These are phyloP conservation scores for Campopleginae sp. DNA, from an alignment of 2,888 invertebrate species.

Conservation along the genomic window DNA sequence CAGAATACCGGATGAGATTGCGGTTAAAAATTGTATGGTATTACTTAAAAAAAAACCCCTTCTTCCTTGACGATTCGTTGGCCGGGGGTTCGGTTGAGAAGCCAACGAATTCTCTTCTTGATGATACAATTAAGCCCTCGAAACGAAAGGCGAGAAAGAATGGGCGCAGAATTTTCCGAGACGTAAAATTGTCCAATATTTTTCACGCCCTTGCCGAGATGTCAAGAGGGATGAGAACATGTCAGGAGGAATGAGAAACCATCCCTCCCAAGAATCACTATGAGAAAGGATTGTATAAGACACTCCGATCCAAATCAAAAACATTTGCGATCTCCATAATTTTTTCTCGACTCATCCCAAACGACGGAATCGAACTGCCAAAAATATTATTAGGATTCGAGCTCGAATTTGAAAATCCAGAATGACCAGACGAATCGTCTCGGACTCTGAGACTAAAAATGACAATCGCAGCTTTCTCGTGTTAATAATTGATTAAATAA, in stretches of 20 bases:
- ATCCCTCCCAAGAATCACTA: constrained; percentile 21
- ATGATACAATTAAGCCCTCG: constrained; percentile 83
- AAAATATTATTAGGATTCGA: not conserved
- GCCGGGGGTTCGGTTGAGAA: constrained; percentile 9
- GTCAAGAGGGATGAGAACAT: constrained; percentile 70
- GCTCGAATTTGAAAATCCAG: too few species aligned
- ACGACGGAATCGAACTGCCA: not conserved
- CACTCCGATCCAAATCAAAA: not conserved
- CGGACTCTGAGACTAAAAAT: too few species aligned
- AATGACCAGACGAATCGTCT: too few species aligned
- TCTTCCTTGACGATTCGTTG: constrained; percentile 72
- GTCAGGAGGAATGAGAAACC: constrained; percentile 66
- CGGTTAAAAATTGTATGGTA: constrained; percentile 83
- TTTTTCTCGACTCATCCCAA: not conserved
- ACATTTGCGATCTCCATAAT: not conserved
- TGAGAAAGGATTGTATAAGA: constrained; percentile 17
- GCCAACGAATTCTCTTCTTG: constrained; percentile 72
- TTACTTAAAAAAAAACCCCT: constrained; percentile 79
- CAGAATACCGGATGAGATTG: constrained; percentile 79
- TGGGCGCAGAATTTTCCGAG: constrained; percentile 79
- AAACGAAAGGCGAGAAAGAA: constrained; percentile 64
- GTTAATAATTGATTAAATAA: not conserved
- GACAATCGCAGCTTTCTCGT: too few species aligned
- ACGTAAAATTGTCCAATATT: constrained; percentile 83
- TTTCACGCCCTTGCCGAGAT: constrained; percentile 77